Percentiles rank a stretch among this genome's conserved stretches.
phyloP scores from a whole-genome alignment of 2,113 vertebrate genomes.

The Pachyramphus minor region DNA sequence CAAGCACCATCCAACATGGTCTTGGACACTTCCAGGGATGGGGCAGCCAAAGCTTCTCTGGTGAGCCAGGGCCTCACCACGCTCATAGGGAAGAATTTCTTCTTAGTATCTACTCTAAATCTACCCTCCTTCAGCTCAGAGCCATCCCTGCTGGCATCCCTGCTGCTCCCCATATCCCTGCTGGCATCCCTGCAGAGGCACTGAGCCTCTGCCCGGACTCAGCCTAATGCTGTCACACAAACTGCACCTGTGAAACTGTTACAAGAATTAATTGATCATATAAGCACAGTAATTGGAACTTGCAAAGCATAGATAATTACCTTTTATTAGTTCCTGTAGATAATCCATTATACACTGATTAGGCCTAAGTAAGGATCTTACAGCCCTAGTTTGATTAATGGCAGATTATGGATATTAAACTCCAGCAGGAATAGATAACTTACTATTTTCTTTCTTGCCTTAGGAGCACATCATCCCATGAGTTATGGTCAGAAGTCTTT shows the following conservation, averaged over 20 bases:
- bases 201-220: not conserved
- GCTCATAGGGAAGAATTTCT: not conserved
- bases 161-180: not conserved
- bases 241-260: constrained; percentile 43
- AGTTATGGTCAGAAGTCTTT: not conserved
- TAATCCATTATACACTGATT: constrained; percentile 66
- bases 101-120: not conserved
- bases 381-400: constrained; percentile 51
- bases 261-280: constrained; percentile 63
- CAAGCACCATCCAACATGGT: not conserved
- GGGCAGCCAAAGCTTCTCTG: not conserved
- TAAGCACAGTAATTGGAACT: constrained; percentile 62
- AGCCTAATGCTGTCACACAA: not conserved
- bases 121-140: not conserved
- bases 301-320: constrained; percentile 67
- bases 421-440: constrained; percentile 16
- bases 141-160: not conserved
- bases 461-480: not conserved
- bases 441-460: not conserved
- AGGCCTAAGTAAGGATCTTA: constrained; percentile 47
- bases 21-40: not conserved
- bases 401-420: constrained; percentile 52
- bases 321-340: constrained; percentile 69
- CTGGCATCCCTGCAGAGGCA: not conserved
- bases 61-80: not conserved